Base-by-base conservation (phyloP, 2,797 vertebrate genomes). In the Bryconaethiops microstoma region DNA sequence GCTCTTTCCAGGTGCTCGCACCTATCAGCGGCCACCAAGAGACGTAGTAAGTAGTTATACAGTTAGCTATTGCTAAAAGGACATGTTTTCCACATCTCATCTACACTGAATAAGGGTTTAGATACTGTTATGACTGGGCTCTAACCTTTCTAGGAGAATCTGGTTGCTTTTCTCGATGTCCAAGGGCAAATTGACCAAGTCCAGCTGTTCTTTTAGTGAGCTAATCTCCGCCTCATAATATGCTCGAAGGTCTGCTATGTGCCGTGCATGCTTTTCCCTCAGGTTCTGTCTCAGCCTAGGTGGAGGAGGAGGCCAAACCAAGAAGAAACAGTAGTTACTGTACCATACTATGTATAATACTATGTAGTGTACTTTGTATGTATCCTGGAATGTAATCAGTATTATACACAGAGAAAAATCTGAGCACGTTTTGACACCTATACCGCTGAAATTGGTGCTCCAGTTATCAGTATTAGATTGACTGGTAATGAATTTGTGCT, bases 211-310 rank as follows among this genome's bases (percentile, higher is more conserved):
- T 81, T 94, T 94, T 55, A 99, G 86, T 78, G 86, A 89, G 54
- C 92, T 91, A 76, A 99, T 97, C 93, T 99, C 97, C 0, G 94
- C 93, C 80, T 99, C 97, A 6, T 99, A 99, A 88, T 99, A 99
- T 0, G 95, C 95, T 63, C 96, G 96, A 19, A 99, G 93, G 72
- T 99, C 97, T 0, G 96, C 95, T 13, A 99, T 85, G 25, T 99
- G 98, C 1, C 97, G 94, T 6, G 96, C 92, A 3, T 98, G 96
- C 79, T 99, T 99, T 81, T 99, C 96, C 84, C 96, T 95, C 91
- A 98, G 91, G 91, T 94, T 97, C 90, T 97, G 96, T 83, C 97
- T 93, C 59, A 98, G 90, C 70, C 98, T 99, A 78, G 57, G 59
- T 40, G 77, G 25, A 82, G 29, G 70, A 1, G 29, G 78, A 0